phyloP scores from a whole-genome alignment of 2,888 invertebrate genomes.

The Erpobdella octoculata region DNA sequence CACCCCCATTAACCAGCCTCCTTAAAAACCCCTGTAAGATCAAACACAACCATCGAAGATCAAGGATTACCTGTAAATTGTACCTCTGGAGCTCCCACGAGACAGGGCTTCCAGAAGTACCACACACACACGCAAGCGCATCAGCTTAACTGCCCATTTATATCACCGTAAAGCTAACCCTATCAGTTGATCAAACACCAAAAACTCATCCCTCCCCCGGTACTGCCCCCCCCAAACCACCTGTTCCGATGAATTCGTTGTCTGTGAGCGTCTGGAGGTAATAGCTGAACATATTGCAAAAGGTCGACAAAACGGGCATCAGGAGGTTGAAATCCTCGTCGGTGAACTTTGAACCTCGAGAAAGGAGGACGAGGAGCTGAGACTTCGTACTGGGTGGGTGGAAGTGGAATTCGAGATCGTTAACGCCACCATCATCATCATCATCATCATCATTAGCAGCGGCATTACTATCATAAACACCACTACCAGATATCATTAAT shows the following conservation, averaged over 20 bases:
- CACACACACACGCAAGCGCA: neutral
- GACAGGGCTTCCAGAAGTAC: neutral
- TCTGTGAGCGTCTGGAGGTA: constrained; percentile 76
- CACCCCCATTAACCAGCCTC: too few relatives aligned
- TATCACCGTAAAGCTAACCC: neutral
- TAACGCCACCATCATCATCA: constrained; percentile 66
- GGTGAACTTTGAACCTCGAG: constrained; percentile 59
- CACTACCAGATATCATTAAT: neutral
- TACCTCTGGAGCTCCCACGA: neutral
- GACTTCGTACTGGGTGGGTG: constrained; percentile 43
- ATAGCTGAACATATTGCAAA: constrained; percentile 73
- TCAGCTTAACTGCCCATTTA: neutral
- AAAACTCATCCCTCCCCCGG: neutral
- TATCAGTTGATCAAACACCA: neutral
- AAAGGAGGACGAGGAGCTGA: constrained; percentile 60
- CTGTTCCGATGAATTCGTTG: constrained; percentile 65
- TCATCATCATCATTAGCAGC: too few relatives aligned
- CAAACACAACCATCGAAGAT: neutral
- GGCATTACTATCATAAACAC: neutral
- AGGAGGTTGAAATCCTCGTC: constrained; percentile 63
- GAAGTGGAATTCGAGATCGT: constrained; percentile 46
- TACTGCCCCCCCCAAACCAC: too few relatives aligned
- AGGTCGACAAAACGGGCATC: constrained; percentile 71
- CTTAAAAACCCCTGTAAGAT: too few relatives aligned
- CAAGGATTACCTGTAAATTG: neutral